These are phyloP conservation scores for Hipposideros larvatus DNA, from an alignment of 2,797 vertebrate species.

Conservation along the genomic window DNA sequence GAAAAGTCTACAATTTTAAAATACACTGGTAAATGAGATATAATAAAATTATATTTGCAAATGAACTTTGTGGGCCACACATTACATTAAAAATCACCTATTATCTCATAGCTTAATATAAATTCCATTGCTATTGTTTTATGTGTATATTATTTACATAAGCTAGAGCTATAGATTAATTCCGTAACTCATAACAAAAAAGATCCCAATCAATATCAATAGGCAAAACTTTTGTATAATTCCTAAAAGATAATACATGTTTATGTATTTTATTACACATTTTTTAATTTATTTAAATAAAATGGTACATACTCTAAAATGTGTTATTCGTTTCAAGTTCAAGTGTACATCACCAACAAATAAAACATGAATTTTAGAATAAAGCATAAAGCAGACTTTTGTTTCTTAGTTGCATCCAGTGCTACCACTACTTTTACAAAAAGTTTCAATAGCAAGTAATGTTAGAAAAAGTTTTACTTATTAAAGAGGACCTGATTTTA, in stretches of 20 bases:
- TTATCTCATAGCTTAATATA: not conserved
- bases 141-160: not conserved
- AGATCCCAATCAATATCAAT: not conserved
- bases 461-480: not conserved
- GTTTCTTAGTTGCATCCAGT: not conserved
- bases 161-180: not conserved
- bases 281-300: not conserved
- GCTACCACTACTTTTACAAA: not conserved
- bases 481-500: not conserved
- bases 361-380: not conserved
- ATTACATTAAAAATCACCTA: not conserved
- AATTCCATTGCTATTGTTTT: not conserved
- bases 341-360: not conserved
- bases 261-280: not conserved
- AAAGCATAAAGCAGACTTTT: not conserved
- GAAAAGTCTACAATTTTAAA: not conserved
- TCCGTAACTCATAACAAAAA: not conserved
- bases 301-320: not conserved
- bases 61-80: not conserved
- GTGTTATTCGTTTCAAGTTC: not conserved
- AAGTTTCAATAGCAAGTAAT: not conserved
- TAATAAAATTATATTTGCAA: conserved; percentile 30
- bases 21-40: not conserved
- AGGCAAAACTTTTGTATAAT: not conserved
- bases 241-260: not conserved